These are phyloP conservation scores for Psittacula echo DNA, from an alignment of 2,797 vertebrate genomes.

Conservation along the genomic window DNA sequence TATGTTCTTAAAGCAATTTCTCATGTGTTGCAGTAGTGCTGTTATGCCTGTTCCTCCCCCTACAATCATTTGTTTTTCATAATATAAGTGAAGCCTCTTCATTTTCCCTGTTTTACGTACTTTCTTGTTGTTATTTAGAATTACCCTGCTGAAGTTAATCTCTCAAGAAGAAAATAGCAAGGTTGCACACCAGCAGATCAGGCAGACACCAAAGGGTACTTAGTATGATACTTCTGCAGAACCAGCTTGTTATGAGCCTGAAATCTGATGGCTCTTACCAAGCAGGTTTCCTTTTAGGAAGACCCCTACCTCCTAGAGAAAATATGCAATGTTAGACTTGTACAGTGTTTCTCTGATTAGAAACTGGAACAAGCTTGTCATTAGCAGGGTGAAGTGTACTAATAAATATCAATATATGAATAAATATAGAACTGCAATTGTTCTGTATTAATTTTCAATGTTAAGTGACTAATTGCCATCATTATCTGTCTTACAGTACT, in stretches of 20 bases:
- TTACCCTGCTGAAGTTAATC: background rate
- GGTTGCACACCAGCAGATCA: background rate
- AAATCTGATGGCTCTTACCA: background rate
- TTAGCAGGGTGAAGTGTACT: background rate
- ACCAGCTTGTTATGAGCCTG: background rate
- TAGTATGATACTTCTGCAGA: background rate
- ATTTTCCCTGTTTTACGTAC: background rate
- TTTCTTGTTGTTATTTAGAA: background rate
- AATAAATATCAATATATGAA: background rate
- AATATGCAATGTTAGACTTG: fast-evolving
- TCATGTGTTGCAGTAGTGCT: background rate
- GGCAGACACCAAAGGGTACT: fast-evolving
- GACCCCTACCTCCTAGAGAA: background rate
- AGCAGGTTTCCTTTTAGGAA: background rate
- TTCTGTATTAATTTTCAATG: background rate
- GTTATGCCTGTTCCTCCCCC: background rate
- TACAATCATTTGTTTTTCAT: background rate
- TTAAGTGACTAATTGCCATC: conserved; percentile 24
- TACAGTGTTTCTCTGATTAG: background rate
- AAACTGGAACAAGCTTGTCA: background rate
- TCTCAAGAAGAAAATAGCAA: background rate
- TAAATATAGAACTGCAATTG: background rate
- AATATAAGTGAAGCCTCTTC: background rate
- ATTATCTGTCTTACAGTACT: conserved; percentile 80
- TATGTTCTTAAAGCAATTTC: background rate